These are phyloP conservation scores for Meteorus cinctellus DNA, from an alignment of 2,888 invertebrate species.

Conservation along the genomic window DNA sequence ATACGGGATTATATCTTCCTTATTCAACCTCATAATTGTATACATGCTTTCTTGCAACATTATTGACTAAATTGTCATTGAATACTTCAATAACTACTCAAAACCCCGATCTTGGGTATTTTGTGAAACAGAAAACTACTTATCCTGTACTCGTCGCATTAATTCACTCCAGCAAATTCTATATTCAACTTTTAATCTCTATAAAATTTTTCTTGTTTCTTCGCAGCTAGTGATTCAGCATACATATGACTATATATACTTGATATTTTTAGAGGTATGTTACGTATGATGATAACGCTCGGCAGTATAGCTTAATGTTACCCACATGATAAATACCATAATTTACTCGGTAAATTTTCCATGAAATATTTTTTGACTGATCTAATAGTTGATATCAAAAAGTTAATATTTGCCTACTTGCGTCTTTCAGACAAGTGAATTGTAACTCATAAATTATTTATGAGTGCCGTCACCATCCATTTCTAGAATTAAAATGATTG, in stretches of 20 bases:
- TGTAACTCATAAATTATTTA: background rate
- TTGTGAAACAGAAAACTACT: background rate
- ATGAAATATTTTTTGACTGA: constrained; percentile 39
- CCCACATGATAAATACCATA: constrained; percentile 33
- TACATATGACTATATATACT: constrained; percentile 35
- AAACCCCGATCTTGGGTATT: background rate
- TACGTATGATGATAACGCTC: constrained; percentile 47
- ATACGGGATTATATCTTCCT: background rate
- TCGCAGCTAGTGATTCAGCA: constrained; percentile 53
- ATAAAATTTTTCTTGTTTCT: constrained; percentile 46
- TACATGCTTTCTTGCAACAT: constrained; percentile 36
- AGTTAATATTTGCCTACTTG: background rate
- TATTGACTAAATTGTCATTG: constrained; percentile 43
- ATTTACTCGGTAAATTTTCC: background rate
- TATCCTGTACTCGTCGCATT: background rate
- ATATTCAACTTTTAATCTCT: constrained; percentile 39
- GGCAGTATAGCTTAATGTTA: constrained; percentile 55
- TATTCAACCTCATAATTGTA: constrained; percentile 4
- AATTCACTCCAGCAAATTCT: background rate
- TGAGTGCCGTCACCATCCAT: background rate
- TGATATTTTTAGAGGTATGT: background rate
- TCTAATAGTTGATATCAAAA: constrained; percentile 10
- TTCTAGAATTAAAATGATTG: background rate
- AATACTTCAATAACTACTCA: constrained; percentile 1
- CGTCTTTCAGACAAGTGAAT: background rate